Conservation (phyloP, 2,113 vertebrate genomes). For the Myodes glareolus region DNA sequence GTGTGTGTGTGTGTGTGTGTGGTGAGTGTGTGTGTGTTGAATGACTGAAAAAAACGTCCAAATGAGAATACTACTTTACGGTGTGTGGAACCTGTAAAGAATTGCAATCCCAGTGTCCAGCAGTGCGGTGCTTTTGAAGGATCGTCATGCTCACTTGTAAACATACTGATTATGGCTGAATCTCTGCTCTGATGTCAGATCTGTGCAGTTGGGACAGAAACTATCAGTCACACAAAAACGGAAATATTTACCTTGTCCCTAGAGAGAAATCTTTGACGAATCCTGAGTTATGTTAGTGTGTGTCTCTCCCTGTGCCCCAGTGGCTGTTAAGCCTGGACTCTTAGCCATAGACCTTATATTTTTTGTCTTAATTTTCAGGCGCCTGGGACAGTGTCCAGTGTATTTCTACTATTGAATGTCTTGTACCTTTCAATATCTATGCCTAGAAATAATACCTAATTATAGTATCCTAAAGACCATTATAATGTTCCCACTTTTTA, state of each 20-base stretch:
- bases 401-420: not conserved
- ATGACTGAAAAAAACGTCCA: slow-evolving; percentile 20
- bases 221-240: not conserved
- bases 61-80: not conserved
- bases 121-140: not conserved
- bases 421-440: not conserved
- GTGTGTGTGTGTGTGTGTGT: too few relatives aligned
- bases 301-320: fast-evolving
- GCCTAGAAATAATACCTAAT: too few relatives aligned
- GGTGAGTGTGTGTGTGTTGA: not conserved
- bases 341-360: fast-evolving
- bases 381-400: not conserved
- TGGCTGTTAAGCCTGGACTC: not conserved
- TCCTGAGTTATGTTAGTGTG: fast-evolving
- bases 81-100: not conserved
- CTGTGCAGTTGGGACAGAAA: not conserved
- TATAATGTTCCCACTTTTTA: too few relatives aligned
- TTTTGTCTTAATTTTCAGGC: not conserved
- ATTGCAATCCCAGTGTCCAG: not conserved
- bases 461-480: too few relatives aligned
- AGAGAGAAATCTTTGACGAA: not conserved
- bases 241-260: slow-evolving; percentile 2
- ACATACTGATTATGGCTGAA: fast-evolving
- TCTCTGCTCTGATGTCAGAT: not conserved
- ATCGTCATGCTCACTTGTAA: not conserved